phyloP scores from a whole-genome alignment of 2,888 invertebrate species.

The Neoscelio sp. region DNA sequence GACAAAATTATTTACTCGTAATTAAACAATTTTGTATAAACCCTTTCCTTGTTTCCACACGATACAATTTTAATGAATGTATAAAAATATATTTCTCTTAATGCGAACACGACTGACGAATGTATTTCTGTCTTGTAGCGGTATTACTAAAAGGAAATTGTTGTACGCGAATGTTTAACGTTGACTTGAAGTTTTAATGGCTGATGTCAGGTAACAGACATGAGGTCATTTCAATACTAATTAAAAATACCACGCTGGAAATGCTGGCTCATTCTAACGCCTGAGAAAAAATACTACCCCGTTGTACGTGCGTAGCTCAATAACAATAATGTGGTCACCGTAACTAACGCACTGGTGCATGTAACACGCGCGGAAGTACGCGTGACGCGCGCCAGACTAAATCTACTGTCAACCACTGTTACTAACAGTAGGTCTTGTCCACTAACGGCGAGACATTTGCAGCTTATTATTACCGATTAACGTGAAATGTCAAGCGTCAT shows the following conservation, averaged over 20 bases:
- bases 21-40: no score
- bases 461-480: conserved; percentile 36
- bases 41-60: no score
- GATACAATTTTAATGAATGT: no score
- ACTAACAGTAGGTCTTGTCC: conserved; percentile 36
- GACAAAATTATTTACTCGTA: no score
- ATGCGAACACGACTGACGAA: no score
- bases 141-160: neutral
- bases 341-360: conserved; percentile 59
- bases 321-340: conserved; percentile 58
- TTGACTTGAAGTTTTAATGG: conserved; percentile 28
- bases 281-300: conserved; percentile 26
- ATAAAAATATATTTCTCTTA: no score
- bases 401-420: conserved; percentile 46
- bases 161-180: neutral
- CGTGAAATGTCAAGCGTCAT: neutral
- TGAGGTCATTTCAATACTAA: conserved; percentile 34
- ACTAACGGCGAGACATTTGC: conserved; percentile 39
- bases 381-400: conserved; percentile 49
- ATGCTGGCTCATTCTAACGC: conserved; percentile 9
- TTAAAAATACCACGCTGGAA: conserved; percentile 21
- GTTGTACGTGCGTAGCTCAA: conserved; percentile 20
- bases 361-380: conserved; percentile 60
- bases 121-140: neutral
- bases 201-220: conserved; percentile 18